Evolutionary conservation across 2,888 invertebrate genomes (phyloP).

Genomic region (Ferdinandea cuprea): DNA sequence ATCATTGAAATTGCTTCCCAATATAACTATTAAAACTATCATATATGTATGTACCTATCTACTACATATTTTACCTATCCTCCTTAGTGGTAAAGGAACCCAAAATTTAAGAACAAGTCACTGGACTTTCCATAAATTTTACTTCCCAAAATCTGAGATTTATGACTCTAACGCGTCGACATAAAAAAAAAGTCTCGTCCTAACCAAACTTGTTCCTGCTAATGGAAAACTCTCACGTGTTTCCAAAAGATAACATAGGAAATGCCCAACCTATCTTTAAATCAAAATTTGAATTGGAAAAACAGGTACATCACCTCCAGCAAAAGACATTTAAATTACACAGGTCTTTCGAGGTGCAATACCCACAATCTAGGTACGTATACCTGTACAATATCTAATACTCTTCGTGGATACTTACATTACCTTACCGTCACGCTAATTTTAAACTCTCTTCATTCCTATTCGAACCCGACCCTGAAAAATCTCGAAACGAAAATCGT

Average conservation of each 20-base stretch:
- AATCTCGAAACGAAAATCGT: constrained; percentile 36
- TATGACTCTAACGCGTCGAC: constrained; percentile 30
- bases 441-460: constrained; percentile 12
- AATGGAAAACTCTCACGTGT: constrained; percentile 61
- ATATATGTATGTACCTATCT: background rate
- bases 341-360: constrained; percentile 44
- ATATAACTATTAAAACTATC: background rate
- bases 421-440: constrained; percentile 50
- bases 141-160: constrained; percentile 50
- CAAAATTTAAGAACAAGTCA: constrained; percentile 16
- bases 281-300: constrained; percentile 41
- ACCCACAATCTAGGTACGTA: constrained; percentile 10
- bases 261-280: constrained; percentile 40
- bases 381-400: constrained; percentile 6
- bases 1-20: background rate
- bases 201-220: constrained; percentile 57
- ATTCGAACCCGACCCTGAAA: constrained; percentile 59
- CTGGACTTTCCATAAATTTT: constrained; percentile 30
- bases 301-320: constrained; percentile 67
- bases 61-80: background rate
- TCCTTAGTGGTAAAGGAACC: background rate
- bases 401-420: background rate
- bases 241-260: constrained; percentile 53
- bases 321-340: constrained; percentile 55
- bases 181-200: constrained; percentile 13